Evolutionary conservation across 2,888 invertebrate genomes (phyloP).

Genomic region (Incurvaria masculella): DNA sequence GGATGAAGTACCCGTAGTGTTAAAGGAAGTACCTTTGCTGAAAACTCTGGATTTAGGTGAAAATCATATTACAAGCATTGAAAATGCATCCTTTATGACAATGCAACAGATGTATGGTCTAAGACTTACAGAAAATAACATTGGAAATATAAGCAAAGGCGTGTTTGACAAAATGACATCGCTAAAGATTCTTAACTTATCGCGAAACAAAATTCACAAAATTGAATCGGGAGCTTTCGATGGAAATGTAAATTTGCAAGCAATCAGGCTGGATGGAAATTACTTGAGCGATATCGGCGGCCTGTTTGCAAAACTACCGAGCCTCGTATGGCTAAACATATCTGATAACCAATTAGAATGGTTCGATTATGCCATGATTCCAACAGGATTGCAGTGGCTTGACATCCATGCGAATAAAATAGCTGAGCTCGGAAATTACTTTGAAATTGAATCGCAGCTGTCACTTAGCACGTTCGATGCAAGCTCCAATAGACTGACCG

Average conservation of each 20-base stretch:
- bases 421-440: constrained; percentile 78
- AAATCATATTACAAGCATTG: constrained; percentile 76
- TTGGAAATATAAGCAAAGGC: constrained; percentile 74
- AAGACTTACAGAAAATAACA: constrained; percentile 81
- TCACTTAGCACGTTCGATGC: constrained; percentile 79
- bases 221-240: constrained; percentile 78
- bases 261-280: constrained; percentile 79
- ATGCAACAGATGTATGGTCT: constrained; percentile 79
- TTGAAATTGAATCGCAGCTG: constrained; percentile 76
- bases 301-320: constrained; percentile 75
- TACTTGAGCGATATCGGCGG: constrained; percentile 74
- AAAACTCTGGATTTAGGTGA: constrained; percentile 82
- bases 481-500: constrained; percentile 75
- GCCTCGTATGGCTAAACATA: constrained; percentile 81
- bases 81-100: constrained; percentile 75
- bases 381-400: constrained; percentile 79
- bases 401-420: constrained; percentile 85
- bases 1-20: constrained; percentile 68
- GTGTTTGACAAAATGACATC: constrained; percentile 76
- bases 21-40: constrained; percentile 71
- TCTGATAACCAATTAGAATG: constrained; percentile 80
- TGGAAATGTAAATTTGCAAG: constrained; percentile 71
- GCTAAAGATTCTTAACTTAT: constrained; percentile 78
- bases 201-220: constrained; percentile 76
- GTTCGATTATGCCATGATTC: constrained; percentile 85